phyloP scores from a whole-genome alignment of 2,888 invertebrate genomes.

The Perithous albicinctus region DNA sequence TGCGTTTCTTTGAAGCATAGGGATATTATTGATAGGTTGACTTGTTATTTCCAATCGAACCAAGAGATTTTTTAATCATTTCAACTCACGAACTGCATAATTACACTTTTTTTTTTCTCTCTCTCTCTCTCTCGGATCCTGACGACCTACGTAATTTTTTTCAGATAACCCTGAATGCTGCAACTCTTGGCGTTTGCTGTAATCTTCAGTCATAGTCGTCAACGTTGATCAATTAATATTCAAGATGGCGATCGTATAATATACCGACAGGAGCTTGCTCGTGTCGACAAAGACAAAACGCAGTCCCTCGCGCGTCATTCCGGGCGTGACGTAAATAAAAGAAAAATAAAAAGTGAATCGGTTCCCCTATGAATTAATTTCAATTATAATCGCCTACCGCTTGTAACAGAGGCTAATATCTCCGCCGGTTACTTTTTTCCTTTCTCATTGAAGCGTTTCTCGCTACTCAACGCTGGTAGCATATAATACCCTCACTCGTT shows the following conservation, averaged over 20 bases:
- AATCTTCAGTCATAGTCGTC: slow-evolving; percentile 11
- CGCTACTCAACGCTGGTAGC: background rate
- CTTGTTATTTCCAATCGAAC: background rate
- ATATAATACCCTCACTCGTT: background rate
- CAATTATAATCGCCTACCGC: slow-evolving; percentile 56
- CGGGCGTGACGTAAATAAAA: slow-evolving; percentile 35
- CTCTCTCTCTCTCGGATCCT: no score
- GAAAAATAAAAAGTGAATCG: slow-evolving; percentile 45
- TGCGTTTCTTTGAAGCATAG: no score
- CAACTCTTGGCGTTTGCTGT: background rate
- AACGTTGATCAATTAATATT: slow-evolving; percentile 18
- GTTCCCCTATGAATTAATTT: slow-evolving; percentile 61
- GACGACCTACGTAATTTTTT: background rate
- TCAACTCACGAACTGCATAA: background rate
- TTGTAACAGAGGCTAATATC: background rate
- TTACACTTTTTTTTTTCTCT: background rate
- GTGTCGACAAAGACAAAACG: slow-evolving; percentile 8
- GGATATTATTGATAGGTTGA: background rate
- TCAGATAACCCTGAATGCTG: background rate
- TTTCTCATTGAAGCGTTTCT: slow-evolving; percentile 20
- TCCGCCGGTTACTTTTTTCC: background rate
- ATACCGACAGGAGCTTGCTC: background rate
- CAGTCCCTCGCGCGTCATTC: slow-evolving; percentile 35
- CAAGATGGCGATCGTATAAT: slow-evolving; percentile 27
- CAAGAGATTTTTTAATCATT: background rate